These are phyloP conservation scores for Hyphantria cunea DNA, from an alignment of 1,140 invertebrate species.

Conservation along the genomic window DNA sequence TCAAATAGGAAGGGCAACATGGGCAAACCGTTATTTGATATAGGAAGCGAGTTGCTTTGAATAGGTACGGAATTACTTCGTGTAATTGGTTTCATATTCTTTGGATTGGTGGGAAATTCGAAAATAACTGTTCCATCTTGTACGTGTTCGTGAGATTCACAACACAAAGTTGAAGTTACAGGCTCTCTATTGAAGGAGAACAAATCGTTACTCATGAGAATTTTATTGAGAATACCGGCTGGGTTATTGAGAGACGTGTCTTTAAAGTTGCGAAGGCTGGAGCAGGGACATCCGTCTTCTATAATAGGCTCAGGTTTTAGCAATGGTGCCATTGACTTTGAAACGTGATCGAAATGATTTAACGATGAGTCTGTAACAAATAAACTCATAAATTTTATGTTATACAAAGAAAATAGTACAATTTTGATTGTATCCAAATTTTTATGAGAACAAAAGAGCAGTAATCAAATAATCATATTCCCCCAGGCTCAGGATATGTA, in stretches of 20 bases:
- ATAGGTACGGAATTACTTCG: slow-evolving; percentile 22
- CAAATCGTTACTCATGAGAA: slow-evolving; percentile 53
- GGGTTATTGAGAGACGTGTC: slow-evolving; percentile 41
- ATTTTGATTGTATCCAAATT: not conserved
- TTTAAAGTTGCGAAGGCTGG: slow-evolving; percentile 39
- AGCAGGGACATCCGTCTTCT: slow-evolving; percentile 58
- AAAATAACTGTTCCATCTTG: slow-evolving; percentile 57
- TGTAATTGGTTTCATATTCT: slow-evolving; percentile 25
- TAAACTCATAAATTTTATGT: no score
- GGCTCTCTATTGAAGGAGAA: slow-evolving; percentile 56
- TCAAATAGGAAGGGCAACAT: slow-evolving; percentile 47
- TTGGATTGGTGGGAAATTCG: slow-evolving; percentile 50
- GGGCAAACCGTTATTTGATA: slow-evolving; percentile 23
- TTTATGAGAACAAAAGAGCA: not conserved
- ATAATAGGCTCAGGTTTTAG: slow-evolving; percentile 32
- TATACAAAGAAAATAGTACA: no score
- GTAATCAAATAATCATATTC: not conserved
- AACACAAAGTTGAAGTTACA: slow-evolving; percentile 51
- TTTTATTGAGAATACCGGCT: slow-evolving; percentile 55
- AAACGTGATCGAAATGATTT: not conserved
- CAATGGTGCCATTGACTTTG: not conserved
- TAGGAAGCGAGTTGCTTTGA: slow-evolving; percentile 14
- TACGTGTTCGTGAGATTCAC: slow-evolving; percentile 58
- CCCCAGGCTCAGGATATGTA: not conserved
- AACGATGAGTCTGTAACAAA: not conserved